These are phyloP conservation scores for Brachionus koreanus DNA, from an alignment of 1,140 invertebrate genomes.

Conservation along the genomic window DNA sequence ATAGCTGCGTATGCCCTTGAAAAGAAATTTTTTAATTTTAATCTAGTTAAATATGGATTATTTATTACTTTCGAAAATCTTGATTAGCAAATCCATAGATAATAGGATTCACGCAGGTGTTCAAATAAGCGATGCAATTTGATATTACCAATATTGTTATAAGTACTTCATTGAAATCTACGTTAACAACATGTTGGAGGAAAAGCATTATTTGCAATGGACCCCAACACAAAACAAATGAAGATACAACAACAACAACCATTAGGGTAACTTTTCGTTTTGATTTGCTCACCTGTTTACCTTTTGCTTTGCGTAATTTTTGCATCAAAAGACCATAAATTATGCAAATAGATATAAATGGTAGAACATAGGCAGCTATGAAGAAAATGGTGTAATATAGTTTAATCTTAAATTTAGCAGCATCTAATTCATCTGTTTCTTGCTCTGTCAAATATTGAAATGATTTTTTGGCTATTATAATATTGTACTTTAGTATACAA, in stretches of 20 bases:
- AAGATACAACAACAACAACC: slow-evolving; percentile 86
- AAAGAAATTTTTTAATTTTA: not conserved
- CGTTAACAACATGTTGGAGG: slow-evolving; percentile 54
- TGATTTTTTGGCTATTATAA: slow-evolving; percentile 3
- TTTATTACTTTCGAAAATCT: slow-evolving; percentile 45
- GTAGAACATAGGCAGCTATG: slow-evolving; percentile 59
- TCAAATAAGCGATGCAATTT: slow-evolving; percentile 46
- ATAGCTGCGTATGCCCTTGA: slow-evolving; percentile 32
- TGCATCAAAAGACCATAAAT: slow-evolving; percentile 85
- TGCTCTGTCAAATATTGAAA: not conserved
- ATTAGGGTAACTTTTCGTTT: slow-evolving; percentile 85
- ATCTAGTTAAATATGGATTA: not conserved
- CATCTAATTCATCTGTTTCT: slow-evolving; percentile 40
- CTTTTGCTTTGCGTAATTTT: slow-evolving; percentile 72
- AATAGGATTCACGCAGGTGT: slow-evolving; percentile 47
- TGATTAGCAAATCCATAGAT: slow-evolving; percentile 46
- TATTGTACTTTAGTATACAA: slow-evolving; percentile 65
- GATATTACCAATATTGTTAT: slow-evolving; percentile 44
- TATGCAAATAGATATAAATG: slow-evolving; percentile 70
- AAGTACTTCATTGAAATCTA: slow-evolving; percentile 19
- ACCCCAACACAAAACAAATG: slow-evolving; percentile 91
- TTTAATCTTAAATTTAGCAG: slow-evolving; percentile 47
- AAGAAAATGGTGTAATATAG: slow-evolving; percentile 58
- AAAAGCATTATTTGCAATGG: slow-evolving; percentile 73
- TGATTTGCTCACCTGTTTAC: slow-evolving; percentile 68